A percentile compares a stretch with the other conserved stretches of the same genome.
phyloP scores from a whole-genome alignment of 2,888 invertebrate genomes.

The Agrypnus murinus region DNA sequence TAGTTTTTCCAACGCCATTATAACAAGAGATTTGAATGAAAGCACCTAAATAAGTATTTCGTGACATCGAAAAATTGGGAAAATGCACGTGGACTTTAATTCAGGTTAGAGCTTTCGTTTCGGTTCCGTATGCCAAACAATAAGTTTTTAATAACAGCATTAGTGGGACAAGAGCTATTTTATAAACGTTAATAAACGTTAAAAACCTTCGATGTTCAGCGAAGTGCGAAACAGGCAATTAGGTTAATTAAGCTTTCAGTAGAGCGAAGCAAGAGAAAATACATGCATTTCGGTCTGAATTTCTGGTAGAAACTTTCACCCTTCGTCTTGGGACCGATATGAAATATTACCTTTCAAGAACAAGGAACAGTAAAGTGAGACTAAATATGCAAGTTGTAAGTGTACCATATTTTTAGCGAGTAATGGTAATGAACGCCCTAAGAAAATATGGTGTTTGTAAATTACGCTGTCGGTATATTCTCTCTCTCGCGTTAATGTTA shows the following conservation, averaged over 20 bases:
- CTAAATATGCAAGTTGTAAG: constrained; percentile 55
- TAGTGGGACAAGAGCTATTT: constrained; percentile 46
- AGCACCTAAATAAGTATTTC: not conserved
- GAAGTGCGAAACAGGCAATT: constrained; percentile 60
- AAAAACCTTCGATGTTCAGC: constrained; percentile 56
- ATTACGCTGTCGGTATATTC: constrained; percentile 53
- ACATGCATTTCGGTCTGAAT: constrained; percentile 55
- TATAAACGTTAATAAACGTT: constrained; percentile 53
- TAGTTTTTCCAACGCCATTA: too few species aligned
- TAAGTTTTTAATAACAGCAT: constrained; percentile 43
- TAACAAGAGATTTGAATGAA: too few species aligned
- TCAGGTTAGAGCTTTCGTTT: not conserved
- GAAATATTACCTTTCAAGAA: constrained; percentile 58
- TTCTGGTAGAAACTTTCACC: constrained; percentile 55
- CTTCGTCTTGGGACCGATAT: constrained; percentile 56
- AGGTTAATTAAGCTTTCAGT: constrained; percentile 59
- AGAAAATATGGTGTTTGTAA: constrained; percentile 53
- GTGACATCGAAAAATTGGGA: not conserved
- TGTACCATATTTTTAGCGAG: constrained; percentile 52
- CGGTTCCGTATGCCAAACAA: constrained; percentile 26
- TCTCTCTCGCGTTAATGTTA: constrained; percentile 51
- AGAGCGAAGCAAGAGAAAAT: constrained; percentile 55
- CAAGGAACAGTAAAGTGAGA: constrained; percentile 53
- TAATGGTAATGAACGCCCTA: constrained; percentile 54
- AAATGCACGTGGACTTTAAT: too few species aligned